These are phyloP conservation scores for Dugesia japonica DNA, from an alignment of 2,888 invertebrate genomes.

Conservation along the genomic window DNA sequence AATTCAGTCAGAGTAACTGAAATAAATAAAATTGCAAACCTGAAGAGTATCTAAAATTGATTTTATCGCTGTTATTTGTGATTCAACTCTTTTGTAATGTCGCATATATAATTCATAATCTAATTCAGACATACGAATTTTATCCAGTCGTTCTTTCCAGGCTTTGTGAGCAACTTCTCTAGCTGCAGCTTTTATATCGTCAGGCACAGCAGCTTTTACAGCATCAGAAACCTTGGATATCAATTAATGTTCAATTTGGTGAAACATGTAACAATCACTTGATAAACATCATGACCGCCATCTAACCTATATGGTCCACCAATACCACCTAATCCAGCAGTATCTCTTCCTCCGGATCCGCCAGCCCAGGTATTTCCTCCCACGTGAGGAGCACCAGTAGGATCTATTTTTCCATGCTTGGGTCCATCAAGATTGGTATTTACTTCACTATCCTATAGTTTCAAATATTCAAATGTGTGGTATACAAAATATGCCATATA, in stretches of 20 bases:
- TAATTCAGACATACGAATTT: conserved; percentile 83
- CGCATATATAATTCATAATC: conserved; percentile 72
- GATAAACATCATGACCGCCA: conserved; percentile 77
- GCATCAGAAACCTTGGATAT: conserved; percentile 64
- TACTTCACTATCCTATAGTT: not conserved
- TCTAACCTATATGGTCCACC: conserved; percentile 86
- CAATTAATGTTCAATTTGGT: too few species aligned
- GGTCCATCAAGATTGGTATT: conserved; percentile 51
- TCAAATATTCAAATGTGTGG: too few species aligned
- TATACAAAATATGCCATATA: too few species aligned
- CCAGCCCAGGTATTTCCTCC: conserved; percentile 94
- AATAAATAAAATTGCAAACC: conserved; percentile 38
- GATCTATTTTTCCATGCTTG: conserved; percentile 79
- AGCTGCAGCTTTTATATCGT: conserved; percentile 70
- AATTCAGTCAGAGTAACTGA: conserved; percentile 28
- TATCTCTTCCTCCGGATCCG: conserved; percentile 70
- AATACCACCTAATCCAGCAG: conserved; percentile 82
- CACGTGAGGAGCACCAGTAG: conserved; percentile 74
- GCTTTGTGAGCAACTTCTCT: conserved; percentile 78
- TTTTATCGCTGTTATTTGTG: conserved; percentile 68
- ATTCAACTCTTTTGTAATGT: conserved; percentile 57
- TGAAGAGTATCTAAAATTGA: conserved; percentile 70
- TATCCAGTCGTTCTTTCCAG: conserved; percentile 64
- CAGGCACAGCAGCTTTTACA: conserved; percentile 75
- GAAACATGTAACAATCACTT: conserved; percentile 48